These are phyloP conservation scores for Dendrolimus pini DNA, from an alignment of 2,888 invertebrate species.

Conservation along the genomic window DNA sequence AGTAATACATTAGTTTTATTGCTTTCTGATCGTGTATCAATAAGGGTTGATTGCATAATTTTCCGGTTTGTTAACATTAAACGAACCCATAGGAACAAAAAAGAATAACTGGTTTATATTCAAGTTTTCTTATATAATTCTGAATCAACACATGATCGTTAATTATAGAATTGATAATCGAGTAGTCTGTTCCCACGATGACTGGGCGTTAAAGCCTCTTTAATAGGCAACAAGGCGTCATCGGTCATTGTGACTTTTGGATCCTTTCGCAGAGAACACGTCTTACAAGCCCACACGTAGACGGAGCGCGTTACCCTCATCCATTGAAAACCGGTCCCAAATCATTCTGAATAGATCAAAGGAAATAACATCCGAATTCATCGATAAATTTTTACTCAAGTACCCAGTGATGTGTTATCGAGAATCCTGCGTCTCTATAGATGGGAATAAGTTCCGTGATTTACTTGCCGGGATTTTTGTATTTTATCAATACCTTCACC, in stretches of 20 bases:
- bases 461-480: too few species aligned
- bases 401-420: too few species aligned
- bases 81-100: neutral
- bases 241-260: slow-evolving; percentile 20
- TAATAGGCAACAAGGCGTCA: slow-evolving; percentile 24
- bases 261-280: slow-evolving; percentile 7
- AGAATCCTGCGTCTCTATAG: too few species aligned
- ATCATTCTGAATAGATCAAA: slow-evolving; percentile 14
- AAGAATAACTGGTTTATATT: neutral
- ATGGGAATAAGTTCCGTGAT: too few species aligned
- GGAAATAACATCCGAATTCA: neutral
- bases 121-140: neutral
- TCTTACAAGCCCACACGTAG: slow-evolving; percentile 12
- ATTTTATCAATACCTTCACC: too few species aligned
- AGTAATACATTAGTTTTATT: too few species aligned
- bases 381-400: neutral
- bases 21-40: too few species aligned
- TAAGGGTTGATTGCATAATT: neutral
- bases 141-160: slow-evolving; percentile 1
- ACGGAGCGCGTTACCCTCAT: slow-evolving; percentile 4
- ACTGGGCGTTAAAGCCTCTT: slow-evolving; percentile 16
- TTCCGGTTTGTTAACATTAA: neutral
- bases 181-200: slow-evolving; percentile 32
- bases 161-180: slow-evolving; percentile 15
- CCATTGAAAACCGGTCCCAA: slow-evolving; percentile 13